Base-by-base conservation (phyloP, 2,888 invertebrate species). In the Caenorhabditis sp. region DNA sequence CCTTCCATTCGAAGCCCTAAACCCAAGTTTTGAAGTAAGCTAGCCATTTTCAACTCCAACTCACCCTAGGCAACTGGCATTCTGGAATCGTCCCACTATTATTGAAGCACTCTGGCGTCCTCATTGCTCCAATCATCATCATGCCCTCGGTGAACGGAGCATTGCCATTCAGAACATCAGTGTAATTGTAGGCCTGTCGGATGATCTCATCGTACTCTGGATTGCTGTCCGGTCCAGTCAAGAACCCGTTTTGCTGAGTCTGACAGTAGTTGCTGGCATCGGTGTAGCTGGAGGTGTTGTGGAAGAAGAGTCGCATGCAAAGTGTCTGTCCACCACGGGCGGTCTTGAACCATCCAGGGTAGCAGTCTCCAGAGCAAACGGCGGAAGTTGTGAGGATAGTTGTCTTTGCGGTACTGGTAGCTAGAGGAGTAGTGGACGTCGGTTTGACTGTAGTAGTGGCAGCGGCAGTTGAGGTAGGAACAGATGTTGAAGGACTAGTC, bases 1-100 rank as follows among this genome's bases (percentile, higher is more conserved):
- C 76, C n/a, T 60, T 67, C 76, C 76, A 76, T 22, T 67, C 67
- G 61, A 76, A 76, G 32, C 76, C 76, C 44, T 67, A 37, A 22
- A 60, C n/a, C 9, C 4, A 24, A 2, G 11, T 26, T 26, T 4
- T n/a, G 18, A 13, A 18, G 15, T 18, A 6, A 1, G 6, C 15
- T 15, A 37, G 15, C 37, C 4, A 37, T 24, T 24, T 24, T 8
- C 55, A 26, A 11, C 2, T 2, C 6, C 32, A 2, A 60, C 60
- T 40, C 6, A 60, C 60, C 24, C 61, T 61, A 9, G 61, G 61
- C 18, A 61, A 26, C 28, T 44, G 26, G 26, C 61, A 61, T 9
- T 44, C 61, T 18, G 61, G 44, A 47, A 40, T 47, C 1, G 61
- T 26, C 4, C 61, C 61, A n/a, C 22, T 6, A 26, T 61, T 24